Base-by-base conservation (phyloP, 2,888 invertebrate species). In the Stictocephala bisonia region DNA sequence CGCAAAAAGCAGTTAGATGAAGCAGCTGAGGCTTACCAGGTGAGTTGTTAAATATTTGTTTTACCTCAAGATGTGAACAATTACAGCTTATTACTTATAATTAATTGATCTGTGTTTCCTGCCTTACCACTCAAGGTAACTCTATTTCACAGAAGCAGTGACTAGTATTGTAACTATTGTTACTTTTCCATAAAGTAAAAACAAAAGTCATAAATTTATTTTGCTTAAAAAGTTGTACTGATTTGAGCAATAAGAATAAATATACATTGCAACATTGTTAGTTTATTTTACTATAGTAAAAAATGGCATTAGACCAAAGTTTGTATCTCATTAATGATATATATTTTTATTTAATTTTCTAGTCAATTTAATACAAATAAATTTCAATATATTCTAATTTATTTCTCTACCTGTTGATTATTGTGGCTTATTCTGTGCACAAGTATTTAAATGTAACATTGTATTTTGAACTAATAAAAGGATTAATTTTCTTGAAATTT, bases 1-100 rank as follows among this genome's bases (percentile, higher is more conserved):
- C 86, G 93, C 50, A 89, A 90, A 68, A 90, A 90, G 74, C 93
- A 94, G 81, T 84, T 96, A 22, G 92, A 93, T 80, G 95, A 96
- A 82, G 95, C 95, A 0, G 91, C 91, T 2, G 97, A 97, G 82
- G 96, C 97, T 0, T 96, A 96, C 81, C 97, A 97, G 87, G 89
- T 90, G 80, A 74, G 29, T 56, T 29, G 31, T 41, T 24, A 20
- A 31, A 18, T 44, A 18, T 15, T 44, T 13, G 4, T 44, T 44
- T 35, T 13, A 13, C 26, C 24, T 53, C 29, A 26, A 20, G 51
- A n/a, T n/a, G n/a, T n/a, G n/a, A n/a, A n/a, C n/a, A n/a, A n/a
- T n/a, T n/a, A n/a, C n/a, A n/a, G n/a, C n/a, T n/a, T n/a, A n/a
- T n/a, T n/a, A n/a, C n/a, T n/a, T n/a, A n/a, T 13, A 35, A 35